Evolutionary conservation across 2,888 invertebrate species (phyloP).

Genomic region (Meghimatium bilineatum): DNA sequence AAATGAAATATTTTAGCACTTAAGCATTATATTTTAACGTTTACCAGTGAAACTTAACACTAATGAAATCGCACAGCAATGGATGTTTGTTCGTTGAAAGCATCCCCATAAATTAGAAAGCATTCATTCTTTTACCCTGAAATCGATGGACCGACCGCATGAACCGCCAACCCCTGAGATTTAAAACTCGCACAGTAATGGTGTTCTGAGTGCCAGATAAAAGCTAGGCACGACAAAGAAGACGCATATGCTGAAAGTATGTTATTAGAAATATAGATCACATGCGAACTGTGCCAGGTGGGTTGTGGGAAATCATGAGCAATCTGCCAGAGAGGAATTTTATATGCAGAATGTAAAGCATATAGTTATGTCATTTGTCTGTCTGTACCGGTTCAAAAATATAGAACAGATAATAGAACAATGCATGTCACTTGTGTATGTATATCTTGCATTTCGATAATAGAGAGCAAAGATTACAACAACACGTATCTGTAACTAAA

Average conservation of each 20-base stretch:
- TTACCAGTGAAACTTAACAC: slow-evolving; percentile 13
- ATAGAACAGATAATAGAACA: too few species aligned
- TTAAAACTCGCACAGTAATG: slow-evolving; percentile 6
- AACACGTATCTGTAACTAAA: too few species aligned
- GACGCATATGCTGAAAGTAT: not conserved
- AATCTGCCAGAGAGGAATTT: not conserved
- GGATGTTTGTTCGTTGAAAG: slow-evolving; percentile 20
- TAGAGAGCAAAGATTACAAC: too few species aligned
- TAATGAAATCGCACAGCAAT: slow-evolving; percentile 26
- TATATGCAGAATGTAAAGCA: not conserved
- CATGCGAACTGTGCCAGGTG: slow-evolving; percentile 16
- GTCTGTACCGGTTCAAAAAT: too few species aligned
- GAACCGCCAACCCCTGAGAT: slow-evolving; percentile 14
- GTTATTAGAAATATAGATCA: slow-evolving; percentile 13
- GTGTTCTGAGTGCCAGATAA: slow-evolving; percentile 21
- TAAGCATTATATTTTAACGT: slow-evolving; percentile 2
- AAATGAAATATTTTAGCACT: slow-evolving; percentile 17
- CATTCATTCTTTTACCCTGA: slow-evolving; percentile 6
- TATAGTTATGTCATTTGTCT: too few species aligned
- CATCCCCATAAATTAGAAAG: slow-evolving; percentile 29
- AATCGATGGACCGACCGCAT: slow-evolving; percentile 25
- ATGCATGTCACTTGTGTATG: too few species aligned
- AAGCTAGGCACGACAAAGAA: slow-evolving; percentile 8
- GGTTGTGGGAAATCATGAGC: not conserved
- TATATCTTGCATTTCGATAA: too few species aligned